A percentile compares a stretch with the other conserved stretches of the same genome.
Conservation (phyloP, 1,140 invertebrate species). For the Trissolcus basalis region DNA sequence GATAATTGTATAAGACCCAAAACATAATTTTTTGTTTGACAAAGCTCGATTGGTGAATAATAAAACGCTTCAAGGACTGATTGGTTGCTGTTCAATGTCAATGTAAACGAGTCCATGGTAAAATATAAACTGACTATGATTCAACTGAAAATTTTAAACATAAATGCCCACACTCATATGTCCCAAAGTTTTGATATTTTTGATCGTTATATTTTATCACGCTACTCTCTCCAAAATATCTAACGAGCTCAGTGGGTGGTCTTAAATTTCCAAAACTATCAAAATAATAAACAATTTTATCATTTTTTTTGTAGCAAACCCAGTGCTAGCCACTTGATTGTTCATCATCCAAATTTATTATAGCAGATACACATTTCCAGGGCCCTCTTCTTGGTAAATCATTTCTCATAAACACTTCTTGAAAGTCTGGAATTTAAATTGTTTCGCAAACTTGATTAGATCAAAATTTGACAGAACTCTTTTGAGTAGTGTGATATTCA, state of each 20-base stretch:
- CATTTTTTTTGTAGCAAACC: conserved; percentile 61
- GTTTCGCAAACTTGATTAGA: conserved; percentile 51
- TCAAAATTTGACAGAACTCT: conserved; percentile 60
- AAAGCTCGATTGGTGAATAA: conserved; percentile 51
- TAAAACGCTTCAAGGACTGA: conserved; percentile 37
- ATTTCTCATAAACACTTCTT: conserved; percentile 62
- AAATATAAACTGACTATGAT: conserved; percentile 1
- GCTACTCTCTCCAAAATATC: conserved; percentile 47
- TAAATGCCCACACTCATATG: conserved; percentile 51
- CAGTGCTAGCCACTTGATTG: conserved; percentile 60
- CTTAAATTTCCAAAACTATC: conserved; percentile 63
- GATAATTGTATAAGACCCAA: conserved; percentile 40
- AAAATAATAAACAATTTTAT: conserved; percentile 58
- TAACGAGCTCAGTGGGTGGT: conserved; percentile 54
- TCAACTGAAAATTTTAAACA: conserved; percentile 58
- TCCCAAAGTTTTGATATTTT: conserved; percentile 48
- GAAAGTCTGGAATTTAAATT: conserved; percentile 59
- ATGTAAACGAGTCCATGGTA: conserved; percentile 33
- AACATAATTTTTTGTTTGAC: conserved; percentile 20
- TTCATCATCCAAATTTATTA: conserved; percentile 63
- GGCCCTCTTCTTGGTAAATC: conserved; percentile 53
- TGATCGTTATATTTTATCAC: conserved; percentile 53
- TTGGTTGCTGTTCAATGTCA: conserved; percentile 28
- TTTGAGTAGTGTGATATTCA: conserved; percentile 45
- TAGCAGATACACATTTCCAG: conserved; percentile 53